These are phyloP conservation scores for Crotalus horridus DNA, from an alignment of 2,113 vertebrate species.

Conservation along the genomic window DNA sequence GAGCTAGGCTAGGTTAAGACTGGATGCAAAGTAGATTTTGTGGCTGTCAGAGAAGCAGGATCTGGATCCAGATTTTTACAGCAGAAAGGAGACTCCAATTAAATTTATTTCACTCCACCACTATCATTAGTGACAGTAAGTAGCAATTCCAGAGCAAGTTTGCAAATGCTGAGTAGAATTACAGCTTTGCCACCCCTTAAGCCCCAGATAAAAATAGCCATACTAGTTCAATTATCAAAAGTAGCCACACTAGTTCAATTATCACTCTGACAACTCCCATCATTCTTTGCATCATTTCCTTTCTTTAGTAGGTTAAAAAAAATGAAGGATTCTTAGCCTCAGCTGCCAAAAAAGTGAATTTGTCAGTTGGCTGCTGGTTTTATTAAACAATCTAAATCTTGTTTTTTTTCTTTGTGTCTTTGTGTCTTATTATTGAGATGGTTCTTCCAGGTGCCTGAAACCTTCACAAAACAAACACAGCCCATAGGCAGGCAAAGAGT, in stretches of 20 bases:
- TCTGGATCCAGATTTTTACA: not conserved
- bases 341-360: not conserved
- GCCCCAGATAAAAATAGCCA: not conserved
- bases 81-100: not conserved
- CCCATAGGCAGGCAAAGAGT: not conserved
- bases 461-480: conserved; percentile 35
- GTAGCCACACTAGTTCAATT: not conserved
- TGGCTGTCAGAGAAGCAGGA: not conserved
- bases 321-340: not conserved
- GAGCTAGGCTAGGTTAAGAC: not conserved
- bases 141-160: not conserved
- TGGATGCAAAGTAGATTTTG: not conserved
- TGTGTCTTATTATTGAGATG: conserved; percentile 20
- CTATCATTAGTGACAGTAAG: not conserved
- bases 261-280: not conserved
- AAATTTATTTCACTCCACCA: not conserved
- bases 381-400: rapidly evolving
- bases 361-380: not conserved
- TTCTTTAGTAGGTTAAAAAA: not conserved
- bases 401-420: not conserved
- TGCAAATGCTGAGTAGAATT: not conserved
- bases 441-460: conserved; percentile 6
- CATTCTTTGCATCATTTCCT: not conserved
- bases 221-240: not conserved
- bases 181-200: not conserved